Evolutionary conservation across 2,888 invertebrate genomes (phyloP), one percentile per base, ranked within the genome.

Genomic region (Deladenus siricidicola): DNA sequence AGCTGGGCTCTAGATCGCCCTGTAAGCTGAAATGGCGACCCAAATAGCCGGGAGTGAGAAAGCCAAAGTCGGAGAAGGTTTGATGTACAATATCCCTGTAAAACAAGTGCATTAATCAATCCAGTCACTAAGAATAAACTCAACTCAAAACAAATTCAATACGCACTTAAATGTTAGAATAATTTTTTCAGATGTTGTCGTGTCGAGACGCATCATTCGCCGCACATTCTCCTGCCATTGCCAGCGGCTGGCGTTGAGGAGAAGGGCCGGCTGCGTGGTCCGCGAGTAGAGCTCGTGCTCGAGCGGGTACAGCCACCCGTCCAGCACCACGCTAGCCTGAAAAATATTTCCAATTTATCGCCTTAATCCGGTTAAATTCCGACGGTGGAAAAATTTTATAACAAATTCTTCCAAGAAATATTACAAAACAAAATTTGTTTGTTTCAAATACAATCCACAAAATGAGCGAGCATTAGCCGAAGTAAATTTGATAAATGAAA

Each of bases 301-400:
- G 30, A 85, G 77, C 0, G 85, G 84, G 72, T 83, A 84, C 84
- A 85, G 84, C 85, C 85, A 85, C 0, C 84, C 83, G 77, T 85
- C 85, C 45, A 85, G 69, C 29, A 84, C 80, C 14, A 85, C 79
- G 14, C 83, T 84, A 59, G 80, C 77, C 64, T 84, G 84, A 66
- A 52, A 34, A 10, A 6, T 10, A 34, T 10, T 14, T 10, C 6
- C 39, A 34, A 34, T 10, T n/a, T n/a, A n/a, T n/a, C n/a, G n/a
- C n/a, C n/a, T n/a, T n/a, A n/a, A n/a, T n/a, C n/a, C n/a, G n/a
- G n/a, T n/a, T n/a, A n/a, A n/a, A n/a, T n/a, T n/a, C n/a, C n/a
- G n/a, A n/a, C n/a, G 39, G 39, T 6, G 39, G 39, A 34, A 6
- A 34, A 10, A 10, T 34, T 34, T 34, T 14, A 34, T 34, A 34